A percentile compares a stretch with the other conserved stretches of the same genome.
phyloP scores from a whole-genome alignment of 2,113 vertebrate species.

The Chaenocephalus aceratus region DNA sequence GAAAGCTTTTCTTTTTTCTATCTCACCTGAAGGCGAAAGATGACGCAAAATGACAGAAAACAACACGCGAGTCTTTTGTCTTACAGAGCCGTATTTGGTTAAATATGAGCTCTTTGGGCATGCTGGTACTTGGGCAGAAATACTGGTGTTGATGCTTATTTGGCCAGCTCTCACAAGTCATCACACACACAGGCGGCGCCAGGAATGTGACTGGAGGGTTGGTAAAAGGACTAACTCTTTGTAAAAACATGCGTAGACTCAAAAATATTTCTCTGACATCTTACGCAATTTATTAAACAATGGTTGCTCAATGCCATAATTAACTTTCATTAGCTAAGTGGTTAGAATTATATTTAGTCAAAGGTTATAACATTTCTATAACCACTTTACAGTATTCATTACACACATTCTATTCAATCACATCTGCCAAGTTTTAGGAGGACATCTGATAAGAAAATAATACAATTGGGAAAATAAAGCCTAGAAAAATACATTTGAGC shows the following conservation, averaged over 20 bases:
- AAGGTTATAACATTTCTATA: neutral
- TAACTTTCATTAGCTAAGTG: neutral
- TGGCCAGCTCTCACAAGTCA: constrained; percentile 34
- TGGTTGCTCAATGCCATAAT: neutral
- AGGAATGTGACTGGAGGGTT: constrained; percentile 45
- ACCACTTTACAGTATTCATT: neutral
- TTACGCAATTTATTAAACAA: constrained; percentile 22
- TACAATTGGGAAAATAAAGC: neutral
- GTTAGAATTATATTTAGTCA: neutral
- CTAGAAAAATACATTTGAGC: neutral
- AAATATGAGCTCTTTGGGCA: constrained; percentile 36
- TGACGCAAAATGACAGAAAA: constrained; percentile 9
- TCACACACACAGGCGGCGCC: constrained; percentile 5
- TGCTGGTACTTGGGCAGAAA: constrained; percentile 64
- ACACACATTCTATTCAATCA: neutral
- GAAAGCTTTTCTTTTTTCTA: constrained; percentile 5
- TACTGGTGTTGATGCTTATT: constrained; percentile 37
- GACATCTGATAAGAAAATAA: neutral
- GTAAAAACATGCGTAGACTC: constrained; percentile 4
- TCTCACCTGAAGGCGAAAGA: constrained; percentile 14
- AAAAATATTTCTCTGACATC: neutral
- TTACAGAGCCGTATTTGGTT: constrained; percentile 44
- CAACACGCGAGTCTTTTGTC: constrained; percentile 5
- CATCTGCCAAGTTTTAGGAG: neutral
- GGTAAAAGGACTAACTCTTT: constrained; percentile 1